A percentile compares a stretch with the other conserved stretches of the same genome.
Evolutionary conservation across 2,113 vertebrate genomes (phyloP).

Genomic region (Saccopteryx bilineata): DNA sequence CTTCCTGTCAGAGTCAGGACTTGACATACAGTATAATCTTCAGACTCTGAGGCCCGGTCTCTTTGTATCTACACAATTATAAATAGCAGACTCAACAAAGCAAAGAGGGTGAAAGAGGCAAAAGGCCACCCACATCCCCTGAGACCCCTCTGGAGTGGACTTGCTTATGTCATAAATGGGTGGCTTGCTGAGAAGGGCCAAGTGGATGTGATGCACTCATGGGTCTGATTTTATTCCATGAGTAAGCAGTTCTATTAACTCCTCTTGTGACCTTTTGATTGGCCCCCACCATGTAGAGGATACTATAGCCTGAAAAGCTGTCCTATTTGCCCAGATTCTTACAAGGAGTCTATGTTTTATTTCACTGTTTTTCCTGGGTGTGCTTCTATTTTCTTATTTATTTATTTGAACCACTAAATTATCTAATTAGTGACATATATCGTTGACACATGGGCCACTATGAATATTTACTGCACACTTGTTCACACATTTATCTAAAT

Average conservation of each 20-base stretch:
- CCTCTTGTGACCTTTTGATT: neutral
- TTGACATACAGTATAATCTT: neutral
- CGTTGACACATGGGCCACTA: constrained; percentile 90
- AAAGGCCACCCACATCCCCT: neutral
- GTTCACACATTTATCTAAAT: constrained; percentile 92
- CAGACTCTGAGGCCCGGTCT: neutral
- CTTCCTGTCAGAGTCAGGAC: neutral
- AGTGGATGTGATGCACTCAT: rapidly evolving
- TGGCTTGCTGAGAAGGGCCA: neutral
- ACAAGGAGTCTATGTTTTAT: constrained; percentile 75
- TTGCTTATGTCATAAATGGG: neutral
- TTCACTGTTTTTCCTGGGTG: constrained; percentile 77
- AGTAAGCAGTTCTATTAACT: neutral
- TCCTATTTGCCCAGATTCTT: neutral
- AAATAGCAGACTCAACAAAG: neutral
- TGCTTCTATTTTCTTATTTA: constrained; percentile 88
- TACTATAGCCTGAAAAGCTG: constrained; percentile 11
- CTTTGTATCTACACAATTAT: neutral
- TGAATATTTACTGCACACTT: constrained; percentile 92
- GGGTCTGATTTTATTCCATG: neutral
- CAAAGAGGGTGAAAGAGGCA: neutral
- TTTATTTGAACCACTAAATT: constrained; percentile 91
- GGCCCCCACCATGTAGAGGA: neutral
- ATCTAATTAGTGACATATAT: constrained; percentile 92
- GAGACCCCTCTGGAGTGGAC: neutral